phyloP scores from a whole-genome alignment of 2,888 invertebrate genomes.

The Acronicta alni region DNA sequence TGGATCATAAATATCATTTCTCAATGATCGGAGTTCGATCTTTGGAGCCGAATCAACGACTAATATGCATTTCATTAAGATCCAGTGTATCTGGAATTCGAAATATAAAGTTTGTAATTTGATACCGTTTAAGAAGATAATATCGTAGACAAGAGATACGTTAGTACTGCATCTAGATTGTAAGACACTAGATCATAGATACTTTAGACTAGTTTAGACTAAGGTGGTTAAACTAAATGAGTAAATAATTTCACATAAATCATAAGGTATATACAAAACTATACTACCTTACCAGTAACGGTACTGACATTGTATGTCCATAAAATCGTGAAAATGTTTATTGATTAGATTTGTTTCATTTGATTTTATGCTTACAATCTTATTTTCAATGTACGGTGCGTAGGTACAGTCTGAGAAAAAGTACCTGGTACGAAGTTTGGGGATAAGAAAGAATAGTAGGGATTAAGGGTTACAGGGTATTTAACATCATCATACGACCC shows the following conservation, averaged over 20 bases:
- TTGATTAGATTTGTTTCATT: conserved; percentile 47
- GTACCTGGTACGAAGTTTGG: too few relatives aligned
- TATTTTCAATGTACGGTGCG: neutral
- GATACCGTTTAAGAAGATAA: too few relatives aligned
- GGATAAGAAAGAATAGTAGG: too few relatives aligned
- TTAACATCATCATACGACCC: too few relatives aligned
- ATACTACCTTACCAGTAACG: conserved; percentile 63
- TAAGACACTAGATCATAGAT: too few relatives aligned
- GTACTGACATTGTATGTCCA: conserved; percentile 60
- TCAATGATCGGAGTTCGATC: conserved; percentile 43
- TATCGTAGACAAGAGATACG: too few relatives aligned
- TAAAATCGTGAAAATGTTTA: conserved; percentile 32
- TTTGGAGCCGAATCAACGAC: conserved; percentile 66
- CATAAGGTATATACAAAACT: conserved; percentile 16
- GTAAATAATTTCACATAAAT: neutral
- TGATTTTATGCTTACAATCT: conserved; percentile 30
- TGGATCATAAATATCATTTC: conserved; percentile 62
- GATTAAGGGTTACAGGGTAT: too few relatives aligned
- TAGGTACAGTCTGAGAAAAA: conserved; percentile 19
- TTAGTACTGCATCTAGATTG: neutral
- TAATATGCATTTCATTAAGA: conserved; percentile 48
- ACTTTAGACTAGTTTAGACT: neutral
- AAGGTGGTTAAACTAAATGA: neutral
- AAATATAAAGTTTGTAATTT: neutral
- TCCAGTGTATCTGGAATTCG: conserved; percentile 56